Base-by-base conservation (phyloP, 2,888 invertebrate species). In the Lycaena phlaeas region DNA sequence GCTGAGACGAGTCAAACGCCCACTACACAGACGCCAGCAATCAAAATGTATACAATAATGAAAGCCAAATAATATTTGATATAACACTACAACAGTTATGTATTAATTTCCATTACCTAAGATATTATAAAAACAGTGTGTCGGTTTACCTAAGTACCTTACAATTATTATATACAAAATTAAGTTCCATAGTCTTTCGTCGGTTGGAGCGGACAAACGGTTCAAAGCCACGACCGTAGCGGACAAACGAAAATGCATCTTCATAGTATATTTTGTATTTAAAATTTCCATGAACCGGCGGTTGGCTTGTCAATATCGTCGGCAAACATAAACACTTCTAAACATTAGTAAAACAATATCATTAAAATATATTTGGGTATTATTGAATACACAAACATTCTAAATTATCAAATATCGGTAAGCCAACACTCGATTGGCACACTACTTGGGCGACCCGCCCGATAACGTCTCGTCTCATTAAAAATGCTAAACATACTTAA, bases 111-210 rank as follows among this genome's bases (percentile, higher is more conserved):
- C 63, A 68, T 73, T 73, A 72, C 64, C 68, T 81, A 81, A 61
- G 65, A 79, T 82, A 82, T 79, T 77, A 78, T 84, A 82, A 79
- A 84, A 84, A 84, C 78, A 73, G 77, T 77, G 70, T 74, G 67
- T 76, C 67, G 62, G 68, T 75, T 76, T 77, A 78, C 55, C 64
- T 73, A 69, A 59, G 54, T 68, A 70, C 56, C 79, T 81, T 77
- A 79, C 49, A 57, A 65, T 65, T 76, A 77, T 64, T 81, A 79
- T 81, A 62, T 79, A 82, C 79, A 82, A 74, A 72, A 75, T 78
- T 70, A 78, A 76, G 71, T 78, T 68, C n/a, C 68, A 66, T 71
- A 74, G 77, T 79, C 70, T 77, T 78, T 76, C 70, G 72, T 74
- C 76, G 65, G 68, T 71, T 63, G 68, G 67, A 71, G 73, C 70